Evolutionary conservation across 2,888 invertebrate species (phyloP), one percentile per base, ranked within the genome.

Genomic region (Agriopis marginaria): DNA sequence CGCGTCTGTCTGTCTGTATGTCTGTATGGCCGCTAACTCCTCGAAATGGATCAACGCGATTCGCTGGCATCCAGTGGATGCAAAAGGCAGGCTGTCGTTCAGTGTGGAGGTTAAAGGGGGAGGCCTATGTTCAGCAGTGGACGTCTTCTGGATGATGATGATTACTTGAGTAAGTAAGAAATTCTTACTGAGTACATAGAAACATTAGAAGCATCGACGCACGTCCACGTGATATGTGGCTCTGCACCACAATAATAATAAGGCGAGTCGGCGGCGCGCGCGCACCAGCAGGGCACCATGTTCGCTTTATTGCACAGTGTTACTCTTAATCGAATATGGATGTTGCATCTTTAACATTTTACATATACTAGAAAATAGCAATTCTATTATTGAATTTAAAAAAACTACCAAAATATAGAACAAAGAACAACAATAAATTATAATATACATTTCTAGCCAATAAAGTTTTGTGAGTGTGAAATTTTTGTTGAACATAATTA

Each of bases 271-370:
- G 66, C 66, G 63, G 75, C 76, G 77, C 77, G 70, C 73, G 79
- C 75, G 74, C 77, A 77, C 58, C 88, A 82, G 84, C 87, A 85
- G 87, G 88, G 80, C 76, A 79, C 82, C 86, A 54, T 83, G 86
- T 84, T 79, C 75, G 76, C 76, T 71, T 80, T 86, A 83, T 85
- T 77, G 77, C 81, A 63, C 78, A 81, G 82, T 88, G 86, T 88
- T 85, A 83, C 82, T 84, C 82, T 86, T 88, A 87, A 88, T 88
- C 81, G 85, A 84, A 88, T 70, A 59, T 66, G 65, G 66, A 70
- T 63, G 69, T 62, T 56, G 47, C 62, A 44, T 62, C 53, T 53
- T 32, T 23, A 61, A 32, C 32, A 45, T 47, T 58, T 54, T 45
- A 58, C 45, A 45, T 45, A 32, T 32, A 56, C 44, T 56, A 45